A percentile compares a stretch with the other conserved stretches of the same genome.
These are phyloP conservation scores for Decapterus maruadsi DNA, from an alignment of 2,797 vertebrate genomes.

Conservation along the genomic window DNA sequence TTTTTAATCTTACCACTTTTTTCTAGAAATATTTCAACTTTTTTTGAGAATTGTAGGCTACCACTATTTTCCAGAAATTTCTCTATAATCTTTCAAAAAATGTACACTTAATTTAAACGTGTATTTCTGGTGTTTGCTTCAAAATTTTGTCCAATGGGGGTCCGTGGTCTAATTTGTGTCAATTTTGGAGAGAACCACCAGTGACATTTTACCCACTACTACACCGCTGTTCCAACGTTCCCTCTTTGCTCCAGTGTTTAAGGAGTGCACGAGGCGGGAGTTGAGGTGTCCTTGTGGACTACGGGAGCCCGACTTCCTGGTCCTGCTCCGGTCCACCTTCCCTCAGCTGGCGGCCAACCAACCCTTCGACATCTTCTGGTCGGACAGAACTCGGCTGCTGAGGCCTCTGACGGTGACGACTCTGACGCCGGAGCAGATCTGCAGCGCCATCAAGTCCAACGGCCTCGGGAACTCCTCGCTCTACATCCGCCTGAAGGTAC, in stretches of 20 bases:
- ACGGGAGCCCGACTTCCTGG: slow-evolving; percentile 28
- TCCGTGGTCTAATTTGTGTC: too few species aligned
- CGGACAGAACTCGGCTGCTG: neutral
- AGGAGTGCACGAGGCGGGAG: slow-evolving; percentile 8
- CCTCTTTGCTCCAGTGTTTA: slow-evolving; percentile 16
- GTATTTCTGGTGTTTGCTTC: too few species aligned
- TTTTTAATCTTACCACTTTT: too few species aligned
- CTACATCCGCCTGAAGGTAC: slow-evolving; percentile 47
- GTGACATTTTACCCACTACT: too few species aligned
- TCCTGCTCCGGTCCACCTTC: slow-evolving; percentile 36
- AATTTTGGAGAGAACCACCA: too few species aligned
- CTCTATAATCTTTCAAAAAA: too few species aligned
- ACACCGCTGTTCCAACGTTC: too few species aligned
- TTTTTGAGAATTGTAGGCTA: too few species aligned
- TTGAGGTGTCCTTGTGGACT: slow-evolving; percentile 29
- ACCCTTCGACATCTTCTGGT: slow-evolving; percentile 9
- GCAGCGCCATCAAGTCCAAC: neutral
- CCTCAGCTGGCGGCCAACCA: slow-evolving; percentile 19
- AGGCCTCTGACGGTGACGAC: slow-evolving; percentile 4
- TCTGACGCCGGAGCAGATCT: slow-evolving; percentile 29
- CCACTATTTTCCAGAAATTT: too few species aligned
- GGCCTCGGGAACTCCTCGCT: slow-evolving; percentile 16
- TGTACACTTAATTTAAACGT: too few species aligned
- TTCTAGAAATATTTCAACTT: too few species aligned
- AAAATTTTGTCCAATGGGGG: too few species aligned